A percentile compares a stretch with the other conserved stretches of the same genome.
These are phyloP conservation scores for Chrysemys picta DNA, from an alignment of 2,113 vertebrate species.

Conservation along the genomic window DNA sequence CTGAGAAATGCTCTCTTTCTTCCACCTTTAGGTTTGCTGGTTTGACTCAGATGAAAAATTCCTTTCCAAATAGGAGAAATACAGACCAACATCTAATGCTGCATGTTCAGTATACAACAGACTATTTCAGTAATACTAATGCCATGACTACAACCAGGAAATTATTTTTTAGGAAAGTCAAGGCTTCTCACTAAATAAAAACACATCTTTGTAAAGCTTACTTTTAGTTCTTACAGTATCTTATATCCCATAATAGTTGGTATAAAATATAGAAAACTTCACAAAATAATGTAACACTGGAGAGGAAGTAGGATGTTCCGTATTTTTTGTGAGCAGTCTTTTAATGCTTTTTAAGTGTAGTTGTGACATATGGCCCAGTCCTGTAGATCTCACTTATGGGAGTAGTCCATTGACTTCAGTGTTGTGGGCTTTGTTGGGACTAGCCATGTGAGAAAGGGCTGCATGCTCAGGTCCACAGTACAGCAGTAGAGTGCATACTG, in stretches of 20 bases:
- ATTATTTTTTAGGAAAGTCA: background rate
- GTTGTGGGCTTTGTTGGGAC: background rate
- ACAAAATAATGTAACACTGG: background rate
- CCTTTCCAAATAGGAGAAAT: background rate
- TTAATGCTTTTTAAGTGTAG: background rate
- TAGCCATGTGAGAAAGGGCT: background rate
- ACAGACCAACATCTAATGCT: rapidly evolving
- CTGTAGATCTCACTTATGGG: background rate
- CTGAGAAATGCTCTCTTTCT: background rate
- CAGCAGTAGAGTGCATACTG: background rate
- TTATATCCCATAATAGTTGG: background rate
- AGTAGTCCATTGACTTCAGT: background rate
- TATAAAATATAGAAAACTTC: background rate
- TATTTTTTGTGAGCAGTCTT: background rate
- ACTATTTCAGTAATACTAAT: background rate
- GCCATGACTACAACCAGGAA: background rate
- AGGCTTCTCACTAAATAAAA: background rate
- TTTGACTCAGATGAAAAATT: background rate
- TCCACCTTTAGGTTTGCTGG: rapidly evolving
- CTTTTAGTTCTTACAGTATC: background rate
- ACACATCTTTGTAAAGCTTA: rapidly evolving
- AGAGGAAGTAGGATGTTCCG: background rate
- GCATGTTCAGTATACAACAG: background rate
- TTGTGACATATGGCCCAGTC: background rate
- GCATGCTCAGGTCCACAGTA: too few species aligned